Percentiles rank a stretch among this genome's conserved stretches.
Evolutionary conservation across 2,888 invertebrate genomes (phyloP).

Genomic region (Odiellus spinosus): DNA sequence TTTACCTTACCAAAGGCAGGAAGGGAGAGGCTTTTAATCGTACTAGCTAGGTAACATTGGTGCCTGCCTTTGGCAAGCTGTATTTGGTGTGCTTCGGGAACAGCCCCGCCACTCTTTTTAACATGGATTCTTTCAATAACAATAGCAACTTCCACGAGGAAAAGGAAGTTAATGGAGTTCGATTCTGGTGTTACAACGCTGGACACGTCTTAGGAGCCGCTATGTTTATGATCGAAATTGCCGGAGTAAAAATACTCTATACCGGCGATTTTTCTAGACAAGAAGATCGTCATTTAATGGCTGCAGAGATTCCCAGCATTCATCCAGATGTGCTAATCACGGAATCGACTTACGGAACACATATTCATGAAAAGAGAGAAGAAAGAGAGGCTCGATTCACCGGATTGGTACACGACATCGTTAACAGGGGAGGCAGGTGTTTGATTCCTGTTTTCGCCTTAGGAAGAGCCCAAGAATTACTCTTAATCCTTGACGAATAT

Average conservation of each 20-base stretch:
- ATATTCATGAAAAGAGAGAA: conserved; percentile 95
- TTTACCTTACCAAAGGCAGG: too few relatives aligned
- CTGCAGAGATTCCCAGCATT: conserved; percentile 92
- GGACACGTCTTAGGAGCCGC: conserved; percentile 98
- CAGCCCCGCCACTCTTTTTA: too few relatives aligned
- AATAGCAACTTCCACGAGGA: conserved; percentile 96
- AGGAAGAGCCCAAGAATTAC: conserved; percentile 87
- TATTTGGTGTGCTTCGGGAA: too few relatives aligned
- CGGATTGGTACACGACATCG: conserved; percentile 82
- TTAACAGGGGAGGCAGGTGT: conserved; percentile 89
- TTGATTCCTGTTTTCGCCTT: conserved; percentile 97
- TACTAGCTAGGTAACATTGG: too few relatives aligned
- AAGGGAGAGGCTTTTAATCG: too few relatives aligned
- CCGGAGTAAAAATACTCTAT: conserved; percentile 82
- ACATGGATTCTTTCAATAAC: too few relatives aligned
- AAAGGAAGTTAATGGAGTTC: conserved; percentile 76
- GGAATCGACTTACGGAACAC: conserved; percentile 97
- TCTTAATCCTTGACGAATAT: conserved; percentile 87
- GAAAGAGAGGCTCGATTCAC: conserved; percentile 91
- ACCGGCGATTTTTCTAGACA: conserved; percentile 98
- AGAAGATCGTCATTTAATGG: conserved; percentile 97
- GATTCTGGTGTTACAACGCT: conserved; percentile 98
- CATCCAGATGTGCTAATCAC: conserved; percentile 94
- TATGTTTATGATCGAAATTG: conserved; percentile 99
- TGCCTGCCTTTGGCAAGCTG: too few relatives aligned